phyloP scores from a whole-genome alignment of 2,797 vertebrate species.

The Crocodylus rhombifer region DNA sequence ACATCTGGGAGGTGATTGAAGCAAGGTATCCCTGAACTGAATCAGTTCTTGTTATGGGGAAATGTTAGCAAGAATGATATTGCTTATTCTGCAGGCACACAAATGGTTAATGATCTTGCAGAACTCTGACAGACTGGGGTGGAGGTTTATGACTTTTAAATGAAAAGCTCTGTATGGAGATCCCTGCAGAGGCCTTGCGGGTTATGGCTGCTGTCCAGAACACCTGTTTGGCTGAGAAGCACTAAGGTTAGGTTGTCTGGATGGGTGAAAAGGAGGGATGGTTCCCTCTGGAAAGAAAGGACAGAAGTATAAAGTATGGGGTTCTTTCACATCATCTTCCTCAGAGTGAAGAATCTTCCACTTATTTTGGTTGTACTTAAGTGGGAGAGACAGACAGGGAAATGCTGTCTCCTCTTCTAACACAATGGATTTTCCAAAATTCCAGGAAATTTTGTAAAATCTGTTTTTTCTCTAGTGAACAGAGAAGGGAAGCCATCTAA shows the following conservation, averaged over 20 bases:
- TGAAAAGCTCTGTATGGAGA: neutral
- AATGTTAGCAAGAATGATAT: neutral
- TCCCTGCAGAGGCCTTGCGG: neutral
- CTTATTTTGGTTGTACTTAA: neutral
- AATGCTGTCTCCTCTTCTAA: rapidly evolving
- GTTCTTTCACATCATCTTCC: neutral
- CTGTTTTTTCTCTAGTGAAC: neutral
- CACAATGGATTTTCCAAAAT: rapidly evolving
- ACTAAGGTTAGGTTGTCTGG: neutral
- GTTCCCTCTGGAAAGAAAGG: neutral
- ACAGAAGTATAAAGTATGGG: neutral
- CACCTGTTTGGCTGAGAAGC: neutral
- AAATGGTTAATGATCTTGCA: neutral
- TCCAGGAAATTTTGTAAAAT: neutral
- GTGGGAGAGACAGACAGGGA: neutral
- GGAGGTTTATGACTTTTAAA: neutral
- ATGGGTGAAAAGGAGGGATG: neutral
- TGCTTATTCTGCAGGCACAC: neutral
- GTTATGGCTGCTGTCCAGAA: neutral
- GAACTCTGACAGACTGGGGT: neutral
- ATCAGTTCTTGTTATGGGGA: neutral
- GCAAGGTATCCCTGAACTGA: neutral
- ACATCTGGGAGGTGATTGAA: neutral
- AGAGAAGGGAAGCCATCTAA: neutral
- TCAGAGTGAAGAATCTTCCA: neutral